Base-by-base conservation (phyloP, 2,797 vertebrate genomes). In the Megalops cyprinoides region DNA sequence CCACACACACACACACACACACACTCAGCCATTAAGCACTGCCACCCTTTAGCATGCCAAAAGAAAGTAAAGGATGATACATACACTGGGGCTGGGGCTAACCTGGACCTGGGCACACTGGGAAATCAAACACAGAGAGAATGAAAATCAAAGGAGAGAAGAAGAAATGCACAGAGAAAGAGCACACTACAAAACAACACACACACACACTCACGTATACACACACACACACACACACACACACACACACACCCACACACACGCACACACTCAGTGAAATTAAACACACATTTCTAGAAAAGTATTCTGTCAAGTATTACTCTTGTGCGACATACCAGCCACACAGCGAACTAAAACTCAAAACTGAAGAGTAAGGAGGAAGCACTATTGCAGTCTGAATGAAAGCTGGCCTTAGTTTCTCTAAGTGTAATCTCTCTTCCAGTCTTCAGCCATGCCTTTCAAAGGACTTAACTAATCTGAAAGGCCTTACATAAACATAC, bases 41-140 rank as follows among this genome's bases (percentile, higher is more conserved):
- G n/a, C n/a, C n/a, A n/a, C 44, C 18, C 37, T 44, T 34, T 23
- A n/a, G 65, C 65, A 69, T 69, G 65, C 65, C 39, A 69, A 69
- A 20, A 23, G 20, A 69, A 69, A 69, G 44, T 69, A 69, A 65
- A 69, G 65, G 20, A 44, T 34, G 37, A 69, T 69, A 69, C 65
- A 69, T 69, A 69, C 65, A 69, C 65, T 69, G 37, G 65, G 65
- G 65, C 39, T 69, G 65, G 65, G 65, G 37, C 39, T 69, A 69
- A 69, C 65, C 65, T 69, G 65, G 65, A 69, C 65, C 65, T 69
- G 65, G 65, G 39, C 65, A 69, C 65, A 69, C 65, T 69, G 65
- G 65, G 37, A 39, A 69, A 69, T 69, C 65, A 69, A 69, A 69
- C 65, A 69, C 37, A 69, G 37, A 69, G 65, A 69, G 8, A 69